Percentiles rank a stretch among this genome's conserved stretches.
phyloP scores from a whole-genome alignment of 1,140 invertebrate species.

The Aphis craccivora region DNA sequence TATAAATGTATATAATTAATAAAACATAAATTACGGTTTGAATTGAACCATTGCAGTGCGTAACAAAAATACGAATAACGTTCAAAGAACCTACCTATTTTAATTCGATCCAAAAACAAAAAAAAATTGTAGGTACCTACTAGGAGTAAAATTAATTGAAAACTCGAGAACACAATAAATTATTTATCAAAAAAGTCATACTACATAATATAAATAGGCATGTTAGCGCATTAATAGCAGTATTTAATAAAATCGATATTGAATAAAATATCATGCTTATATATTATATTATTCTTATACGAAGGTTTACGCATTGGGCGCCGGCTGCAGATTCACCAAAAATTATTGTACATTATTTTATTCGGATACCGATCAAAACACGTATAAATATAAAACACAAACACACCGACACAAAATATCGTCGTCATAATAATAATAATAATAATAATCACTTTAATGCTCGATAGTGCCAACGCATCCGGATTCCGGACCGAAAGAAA shows the following conservation, averaged over 20 bases:
- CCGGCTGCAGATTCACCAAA: not conserved
- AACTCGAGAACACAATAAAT: no score
- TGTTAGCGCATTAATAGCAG: not conserved
- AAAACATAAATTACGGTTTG: not conserved
- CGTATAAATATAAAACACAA: not conserved
- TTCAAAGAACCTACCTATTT: not conserved
- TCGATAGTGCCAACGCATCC: not conserved
- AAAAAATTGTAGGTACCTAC: no score
- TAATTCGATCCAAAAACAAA: no score
- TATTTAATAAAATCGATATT: not conserved
- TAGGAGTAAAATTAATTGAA: not conserved
- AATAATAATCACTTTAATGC: not conserved
- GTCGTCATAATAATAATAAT: not conserved
- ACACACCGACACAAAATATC: not conserved
- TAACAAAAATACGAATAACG: not conserved
- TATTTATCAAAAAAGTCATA: not conserved
- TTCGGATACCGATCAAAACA: not conserved
- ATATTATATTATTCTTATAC: no score
- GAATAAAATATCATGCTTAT: not conserved
- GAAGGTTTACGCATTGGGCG: no score
- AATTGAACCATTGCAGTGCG: not conserved
- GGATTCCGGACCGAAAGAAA: not conserved
- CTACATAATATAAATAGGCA: not conserved
- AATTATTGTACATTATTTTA: not conserved
- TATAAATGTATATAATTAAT: not conserved